Evolutionary conservation across 2,113 vertebrate genomes (phyloP), one percentile per base, ranked within the genome.

Genomic region (Phyllopteryx taeniolatus): DNA sequence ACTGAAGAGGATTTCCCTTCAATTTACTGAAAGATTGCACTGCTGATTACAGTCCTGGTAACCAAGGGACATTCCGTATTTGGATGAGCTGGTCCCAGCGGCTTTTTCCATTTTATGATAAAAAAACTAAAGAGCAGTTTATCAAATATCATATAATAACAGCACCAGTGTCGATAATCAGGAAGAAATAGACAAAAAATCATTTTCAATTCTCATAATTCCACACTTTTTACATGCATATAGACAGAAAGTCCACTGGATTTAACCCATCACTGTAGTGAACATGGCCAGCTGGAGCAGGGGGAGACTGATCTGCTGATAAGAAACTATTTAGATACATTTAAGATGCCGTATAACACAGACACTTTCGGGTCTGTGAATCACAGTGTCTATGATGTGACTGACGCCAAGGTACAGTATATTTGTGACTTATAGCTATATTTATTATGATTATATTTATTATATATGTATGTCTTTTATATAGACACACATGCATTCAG

Each of bases 1-100:
- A 42, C 13, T 68, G 59, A 72, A 79, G 59, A 74, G 70, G 76
- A 75, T 77, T 79, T 76, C 59, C 64, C 69, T 43, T 78, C 53
- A 77, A 79, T 81, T 78, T 53, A 76, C 66, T 74, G 67, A 78
- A 67, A 78, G 76, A 79, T 81, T 54, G 42, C 67, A 73, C 60
- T 72, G 60, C 60, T 69, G 77, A 83, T 82, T 80, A 77, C 71
- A 74, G 64, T 44, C 68, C 54, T 72, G 35, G 70, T 66, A 72
- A 72, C 72, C 51, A 5, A 69, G 69, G 51, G 60, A 67, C 27
- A 75, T 70, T 77, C 57, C 72, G 70, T 54, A 73, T 79, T 83
- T 70, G 51, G 68, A 67, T 59, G 27, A 56, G 71, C 75, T 67
- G 71, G 31, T 70, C 76, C 62, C 66, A 53, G 65, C 70, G 63